These are phyloP conservation scores for Syngnathus typhle DNA, from an alignment of 2,113 vertebrate species.

Conservation along the genomic window DNA sequence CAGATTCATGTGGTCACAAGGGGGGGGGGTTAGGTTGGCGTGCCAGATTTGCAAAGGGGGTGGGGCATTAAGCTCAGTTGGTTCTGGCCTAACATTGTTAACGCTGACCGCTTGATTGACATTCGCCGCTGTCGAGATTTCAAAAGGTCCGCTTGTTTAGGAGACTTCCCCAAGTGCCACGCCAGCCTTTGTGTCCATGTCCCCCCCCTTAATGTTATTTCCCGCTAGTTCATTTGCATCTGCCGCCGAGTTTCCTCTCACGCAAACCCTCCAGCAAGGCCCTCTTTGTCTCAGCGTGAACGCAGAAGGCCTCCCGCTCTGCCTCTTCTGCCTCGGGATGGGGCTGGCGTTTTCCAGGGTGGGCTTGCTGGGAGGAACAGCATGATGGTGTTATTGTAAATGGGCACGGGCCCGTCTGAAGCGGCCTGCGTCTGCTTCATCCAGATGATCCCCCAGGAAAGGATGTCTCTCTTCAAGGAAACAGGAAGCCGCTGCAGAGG, in stretches of 20 bases:
- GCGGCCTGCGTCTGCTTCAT: constrained; percentile 54
- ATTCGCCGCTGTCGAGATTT: constrained; percentile 54
- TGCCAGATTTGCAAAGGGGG: constrained; percentile 25
- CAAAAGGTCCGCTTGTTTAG: constrained; percentile 46
- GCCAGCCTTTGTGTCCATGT: constrained; percentile 48
- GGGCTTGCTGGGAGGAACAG: constrained; percentile 62
- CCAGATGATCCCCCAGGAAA: constrained; percentile 54
- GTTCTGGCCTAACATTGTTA: constrained; percentile 65
- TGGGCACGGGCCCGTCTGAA: constrained; percentile 52
- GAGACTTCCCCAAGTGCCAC: constrained; percentile 40
- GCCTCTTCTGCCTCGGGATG: constrained; percentile 43
- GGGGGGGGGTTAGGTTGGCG: constrained; percentile 40
- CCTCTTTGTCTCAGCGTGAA: constrained; percentile 53
- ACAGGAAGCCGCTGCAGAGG: constrained; percentile 59
- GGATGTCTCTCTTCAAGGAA: constrained; percentile 64
- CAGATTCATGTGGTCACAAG: constrained; percentile 69
- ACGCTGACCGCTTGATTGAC: constrained; percentile 60
- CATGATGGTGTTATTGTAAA: constrained; percentile 70
- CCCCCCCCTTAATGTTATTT: constrained; percentile 54
- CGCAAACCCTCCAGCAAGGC: constrained; percentile 44
- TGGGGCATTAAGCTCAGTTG: constrained; percentile 51
- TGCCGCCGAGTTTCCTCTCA: constrained; percentile 71
- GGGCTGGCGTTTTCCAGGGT: constrained; percentile 58
- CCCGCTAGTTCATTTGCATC: constrained; percentile 80
- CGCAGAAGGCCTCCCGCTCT: constrained; percentile 47